These are phyloP conservation scores for Hyppa rectilinea DNA, from an alignment of 2,888 invertebrate species.

Conservation along the genomic window DNA sequence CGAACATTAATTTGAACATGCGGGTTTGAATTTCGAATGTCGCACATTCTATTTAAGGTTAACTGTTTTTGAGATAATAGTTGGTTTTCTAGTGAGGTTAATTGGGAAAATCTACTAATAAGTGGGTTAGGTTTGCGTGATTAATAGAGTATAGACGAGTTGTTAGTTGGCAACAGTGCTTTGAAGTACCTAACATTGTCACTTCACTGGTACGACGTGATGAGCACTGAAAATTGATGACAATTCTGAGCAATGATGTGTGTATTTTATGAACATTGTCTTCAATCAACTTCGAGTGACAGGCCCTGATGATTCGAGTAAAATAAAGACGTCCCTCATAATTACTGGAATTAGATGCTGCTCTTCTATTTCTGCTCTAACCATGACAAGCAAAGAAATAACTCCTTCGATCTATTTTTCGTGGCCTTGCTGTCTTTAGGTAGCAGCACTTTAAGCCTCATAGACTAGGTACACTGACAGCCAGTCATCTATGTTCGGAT, in stretches of 20 bases:
- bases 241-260: slow-evolving; percentile 56
- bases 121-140: slow-evolving; percentile 57
- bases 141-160: slow-evolving; percentile 50
- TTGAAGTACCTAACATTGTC: slow-evolving; percentile 27
- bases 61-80: slow-evolving; percentile 67
- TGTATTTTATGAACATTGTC: slow-evolving; percentile 44
- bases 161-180: slow-evolving; percentile 50
- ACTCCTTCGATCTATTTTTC: not conserved
- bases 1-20: slow-evolving; percentile 83
- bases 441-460: not conserved
- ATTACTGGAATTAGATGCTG: slow-evolving; percentile 19
- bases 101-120: slow-evolving; percentile 50
- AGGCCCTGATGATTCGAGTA: slow-evolving; percentile 26
- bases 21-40: slow-evolving; percentile 83
- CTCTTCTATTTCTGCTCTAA: not conserved
- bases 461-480: not conserved
- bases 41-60: slow-evolving; percentile 68
- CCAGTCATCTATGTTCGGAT: not conserved
- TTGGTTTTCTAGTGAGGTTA: slow-evolving; percentile 59
- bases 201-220: slow-evolving; percentile 46
- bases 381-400: slow-evolving; percentile 16
- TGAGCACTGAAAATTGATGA: slow-evolving; percentile 61
- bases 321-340: slow-evolving; percentile 29
- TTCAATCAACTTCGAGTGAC: slow-evolving; percentile 38
- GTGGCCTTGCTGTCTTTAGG: too few relatives aligned